Percentiles rank a stretch among this genome's conserved stretches.
phyloP scores from a whole-genome alignment of 2,797 vertebrate genomes.

The Coluber constrictor region DNA sequence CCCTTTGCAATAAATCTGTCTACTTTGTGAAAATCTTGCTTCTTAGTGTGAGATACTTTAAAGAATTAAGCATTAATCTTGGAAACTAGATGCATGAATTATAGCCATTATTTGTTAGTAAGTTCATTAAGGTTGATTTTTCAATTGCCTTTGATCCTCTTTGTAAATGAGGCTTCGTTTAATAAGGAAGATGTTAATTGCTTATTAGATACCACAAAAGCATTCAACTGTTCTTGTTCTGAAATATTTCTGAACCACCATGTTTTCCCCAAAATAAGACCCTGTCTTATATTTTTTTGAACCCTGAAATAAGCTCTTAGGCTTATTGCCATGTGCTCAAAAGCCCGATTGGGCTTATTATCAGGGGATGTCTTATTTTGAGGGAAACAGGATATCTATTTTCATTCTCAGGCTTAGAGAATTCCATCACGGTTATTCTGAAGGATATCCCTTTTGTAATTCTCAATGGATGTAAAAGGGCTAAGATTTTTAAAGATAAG shows the following conservation, averaged over 20 bases:
- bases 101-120: neutral
- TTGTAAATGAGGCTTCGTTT: neutral
- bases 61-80: neutral
- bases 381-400: neutral
- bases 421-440: neutral
- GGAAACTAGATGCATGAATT: neutral
- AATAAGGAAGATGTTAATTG: neutral
- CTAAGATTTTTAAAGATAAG: neutral
- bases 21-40: neutral
- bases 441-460: neutral
- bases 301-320: no score
- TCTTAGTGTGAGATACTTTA: neutral
- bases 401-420: neutral
- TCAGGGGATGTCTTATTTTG: no score
- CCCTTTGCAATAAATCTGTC: neutral
- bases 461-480: neutral
- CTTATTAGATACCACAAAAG: neutral
- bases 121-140: neutral
- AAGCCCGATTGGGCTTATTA: no score
- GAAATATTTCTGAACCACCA: neutral
- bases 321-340: no score
- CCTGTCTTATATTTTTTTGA: no score
- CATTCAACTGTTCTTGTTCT: neutral
- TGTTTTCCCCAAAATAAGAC: no score
- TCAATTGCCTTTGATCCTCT: neutral